phyloP scores from a whole-genome alignment of 2,113 vertebrate genomes.

The Cervus canadensis region DNA sequence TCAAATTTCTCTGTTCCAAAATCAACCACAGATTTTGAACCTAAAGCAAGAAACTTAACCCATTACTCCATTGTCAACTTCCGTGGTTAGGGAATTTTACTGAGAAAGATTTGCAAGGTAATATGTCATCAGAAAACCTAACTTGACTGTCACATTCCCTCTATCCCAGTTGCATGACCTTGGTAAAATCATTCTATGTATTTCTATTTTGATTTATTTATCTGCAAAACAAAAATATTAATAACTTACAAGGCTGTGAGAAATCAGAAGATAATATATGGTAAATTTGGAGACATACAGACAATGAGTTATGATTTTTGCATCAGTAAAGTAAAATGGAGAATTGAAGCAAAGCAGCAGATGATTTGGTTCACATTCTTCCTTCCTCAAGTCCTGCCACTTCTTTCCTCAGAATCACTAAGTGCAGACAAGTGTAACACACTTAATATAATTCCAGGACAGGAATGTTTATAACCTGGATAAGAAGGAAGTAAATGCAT shows the following conservation, averaged over 20 bases:
- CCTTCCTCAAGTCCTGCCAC: not conserved
- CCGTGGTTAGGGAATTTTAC: not conserved
- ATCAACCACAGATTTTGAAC: not conserved
- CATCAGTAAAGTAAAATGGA: not conserved
- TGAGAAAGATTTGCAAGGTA: not conserved
- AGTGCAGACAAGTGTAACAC: not conserved
- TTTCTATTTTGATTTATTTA: not conserved
- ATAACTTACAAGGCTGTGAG: not conserved
- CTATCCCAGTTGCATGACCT: not conserved
- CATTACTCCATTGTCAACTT: not conserved
- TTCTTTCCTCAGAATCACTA: not conserved
- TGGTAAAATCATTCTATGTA: not conserved
- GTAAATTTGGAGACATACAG: not conserved
- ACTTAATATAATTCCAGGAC: not conserved
- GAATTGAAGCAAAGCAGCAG: not conserved
- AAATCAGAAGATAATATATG: not conserved
- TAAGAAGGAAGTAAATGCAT: not conserved
- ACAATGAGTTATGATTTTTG: not conserved
- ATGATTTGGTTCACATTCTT: not conserved
- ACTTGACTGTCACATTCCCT: not conserved
- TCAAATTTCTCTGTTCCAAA: slow-evolving; percentile 36
- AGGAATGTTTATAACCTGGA: not conserved
- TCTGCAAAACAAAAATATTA: not conserved
- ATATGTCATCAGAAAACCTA: not conserved
- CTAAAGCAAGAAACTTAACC: not conserved